phyloP scores from a whole-genome alignment of 2,888 invertebrate genomes.

The Ptychoptera albimana region DNA sequence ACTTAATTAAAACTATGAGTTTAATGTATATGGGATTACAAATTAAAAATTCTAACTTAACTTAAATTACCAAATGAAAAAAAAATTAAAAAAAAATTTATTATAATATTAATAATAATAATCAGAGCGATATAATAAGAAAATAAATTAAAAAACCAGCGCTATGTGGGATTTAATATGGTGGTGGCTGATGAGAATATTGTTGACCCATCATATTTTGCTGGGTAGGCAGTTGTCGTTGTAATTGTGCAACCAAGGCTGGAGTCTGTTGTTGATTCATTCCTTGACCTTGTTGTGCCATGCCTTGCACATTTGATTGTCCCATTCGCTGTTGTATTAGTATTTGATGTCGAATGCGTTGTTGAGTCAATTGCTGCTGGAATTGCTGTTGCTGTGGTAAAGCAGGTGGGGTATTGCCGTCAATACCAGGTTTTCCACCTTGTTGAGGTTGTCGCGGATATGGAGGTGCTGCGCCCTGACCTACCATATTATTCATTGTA shows the following conservation, averaged over 20 bases:
- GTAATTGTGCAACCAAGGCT: constrained; percentile 47
- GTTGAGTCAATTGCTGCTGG: constrained; percentile 42
- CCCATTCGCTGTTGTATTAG: constrained; percentile 39
- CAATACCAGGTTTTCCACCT: constrained; percentile 24
- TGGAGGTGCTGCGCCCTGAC: constrained; percentile 55
- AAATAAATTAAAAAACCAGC: constrained; percentile 1
- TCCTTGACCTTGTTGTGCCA: constrained; percentile 25
- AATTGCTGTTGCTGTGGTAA: constrained; percentile 22
- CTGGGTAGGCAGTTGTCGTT: constrained; percentile 37
- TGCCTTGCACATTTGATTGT: constrained; percentile 16
- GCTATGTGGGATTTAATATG: constrained; percentile 14
- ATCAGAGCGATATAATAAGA: too few relatives aligned
- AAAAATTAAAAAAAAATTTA: too few relatives aligned
- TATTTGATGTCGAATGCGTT: constrained; percentile 55
- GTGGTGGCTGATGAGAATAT: constrained; percentile 32
- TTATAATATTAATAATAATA: too few relatives aligned
- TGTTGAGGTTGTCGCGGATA: constrained; percentile 49
- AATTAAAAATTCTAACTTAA: too few relatives aligned
- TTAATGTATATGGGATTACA: too few relatives aligned
- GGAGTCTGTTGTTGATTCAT: constrained; percentile 39
- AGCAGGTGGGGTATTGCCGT: neutral
- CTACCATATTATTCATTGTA: constrained; percentile 50
- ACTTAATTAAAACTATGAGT: too few relatives aligned
- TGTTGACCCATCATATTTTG: constrained; percentile 26
- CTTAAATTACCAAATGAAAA: too few relatives aligned